Evolutionary conservation across 2,888 invertebrate genomes (phyloP), one percentile per base, ranked within the genome.

Genomic region (Pseudolycoriella hygida): DNA sequence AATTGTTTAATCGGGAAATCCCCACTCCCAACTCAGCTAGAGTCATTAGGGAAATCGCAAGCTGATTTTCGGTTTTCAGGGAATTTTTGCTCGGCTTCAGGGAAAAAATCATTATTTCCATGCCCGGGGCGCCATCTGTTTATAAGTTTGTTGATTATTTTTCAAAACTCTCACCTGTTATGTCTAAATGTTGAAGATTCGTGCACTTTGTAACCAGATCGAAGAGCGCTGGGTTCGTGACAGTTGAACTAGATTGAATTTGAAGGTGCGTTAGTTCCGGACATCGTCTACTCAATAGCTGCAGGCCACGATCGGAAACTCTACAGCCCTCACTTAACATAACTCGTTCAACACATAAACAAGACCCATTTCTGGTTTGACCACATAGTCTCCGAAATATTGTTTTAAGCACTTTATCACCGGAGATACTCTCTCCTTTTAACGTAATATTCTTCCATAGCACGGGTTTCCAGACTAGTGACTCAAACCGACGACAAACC

Each of bases 241-340:
- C 72, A 48, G 75, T 75, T 43, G 72, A 70, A 52, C 85, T 82
- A 2, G 77, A 78, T 49, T 82, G 82, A 44, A 88, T 68, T 50
- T 87, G 85, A 45, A 90, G 66, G 56, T 84, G 83, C 4, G 84
- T 79, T 47, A 90, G 66, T 59, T 85, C 83, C 1, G 87, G 80
- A 64, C 88, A 89, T 40, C 83, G 72, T 39, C 83, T 73, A 1
- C 84, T 81, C 30, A 89, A 65, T 40, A 83, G 64, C 54, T 80
- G 73, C 11, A 89, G 69, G 14, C 87, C 86, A 47, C 78, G 77
- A 58, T 87, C 83, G 3, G 84, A 78, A 47, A 89, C 72, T 65
- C 76, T 70, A 47, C 75, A 72, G 47, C 81, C 81, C 50, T 80
- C 77, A 44, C 72, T 74, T 17, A 83, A 62, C 59, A 75, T 70